Evolutionary conservation across 2,113 vertebrate genomes (phyloP).

Genomic region (Nothobranchius furzeri): DNA sequence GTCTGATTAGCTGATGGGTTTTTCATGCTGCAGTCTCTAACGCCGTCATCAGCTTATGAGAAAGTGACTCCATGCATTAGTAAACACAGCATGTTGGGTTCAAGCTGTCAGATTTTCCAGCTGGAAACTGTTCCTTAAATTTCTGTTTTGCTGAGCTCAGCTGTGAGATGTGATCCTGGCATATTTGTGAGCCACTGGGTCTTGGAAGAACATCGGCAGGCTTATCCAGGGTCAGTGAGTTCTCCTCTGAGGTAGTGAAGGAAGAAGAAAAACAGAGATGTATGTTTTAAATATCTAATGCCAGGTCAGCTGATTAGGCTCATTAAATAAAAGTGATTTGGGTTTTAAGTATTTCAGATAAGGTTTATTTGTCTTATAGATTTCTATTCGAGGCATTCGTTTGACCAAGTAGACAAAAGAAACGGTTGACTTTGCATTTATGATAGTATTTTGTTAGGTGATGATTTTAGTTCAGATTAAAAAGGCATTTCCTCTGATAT

Average conservation of each 20-base stretch:
- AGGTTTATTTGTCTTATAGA: no score
- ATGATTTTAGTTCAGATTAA: no score
- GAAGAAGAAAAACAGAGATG: slow-evolving; percentile 3
- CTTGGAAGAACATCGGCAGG: slow-evolving; percentile 35
- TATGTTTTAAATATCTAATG: slow-evolving; percentile 13
- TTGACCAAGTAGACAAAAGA: no score
- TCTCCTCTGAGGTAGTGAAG: slow-evolving; percentile 4
- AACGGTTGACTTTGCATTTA: no score
- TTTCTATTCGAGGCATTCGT: no score
- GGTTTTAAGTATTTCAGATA: no score
- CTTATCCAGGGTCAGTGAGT: slow-evolving; percentile 30
- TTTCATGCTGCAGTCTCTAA: slow-evolving; percentile 4
- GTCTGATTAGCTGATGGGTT: slow-evolving; percentile 53
- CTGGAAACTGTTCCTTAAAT: slow-evolving; percentile 18
- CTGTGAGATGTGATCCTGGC: slow-evolving; percentile 23
- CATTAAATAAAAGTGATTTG: no score
- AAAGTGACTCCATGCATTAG: slow-evolving; percentile 24
- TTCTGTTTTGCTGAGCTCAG: slow-evolving; percentile 53
- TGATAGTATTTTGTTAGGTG: no score
- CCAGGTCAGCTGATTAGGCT: no score
- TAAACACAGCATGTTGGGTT: slow-evolving; percentile 38
- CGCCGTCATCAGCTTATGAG: slow-evolving; percentile 7
- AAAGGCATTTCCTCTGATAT: no score
- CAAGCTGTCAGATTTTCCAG: slow-evolving; percentile 52
- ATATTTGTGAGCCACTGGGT: slow-evolving; percentile 39